These are phyloP conservation scores for Papilio demoleus DNA, from an alignment of 2,888 invertebrate genomes.

Conservation along the genomic window DNA sequence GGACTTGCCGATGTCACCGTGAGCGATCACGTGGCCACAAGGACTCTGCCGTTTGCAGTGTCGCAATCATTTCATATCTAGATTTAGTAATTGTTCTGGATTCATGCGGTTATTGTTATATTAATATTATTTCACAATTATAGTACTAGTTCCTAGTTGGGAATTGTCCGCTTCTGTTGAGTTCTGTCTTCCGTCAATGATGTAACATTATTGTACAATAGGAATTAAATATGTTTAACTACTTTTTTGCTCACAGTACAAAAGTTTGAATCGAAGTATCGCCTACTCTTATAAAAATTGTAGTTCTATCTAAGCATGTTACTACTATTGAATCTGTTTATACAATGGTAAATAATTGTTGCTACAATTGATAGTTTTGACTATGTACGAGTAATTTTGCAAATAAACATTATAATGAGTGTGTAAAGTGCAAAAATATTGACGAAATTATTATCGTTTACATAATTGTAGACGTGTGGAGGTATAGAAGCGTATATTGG, in stretches of 20 bases:
- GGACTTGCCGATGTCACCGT: conserved; percentile 51
- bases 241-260: too few species aligned
- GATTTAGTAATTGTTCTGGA: conserved; percentile 55
- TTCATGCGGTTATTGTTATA: conserved; percentile 37
- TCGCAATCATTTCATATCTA: conserved; percentile 51
- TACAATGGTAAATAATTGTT: too few species aligned
- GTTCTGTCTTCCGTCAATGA: background rate
- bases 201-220: background rate
- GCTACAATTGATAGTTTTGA: too few species aligned
- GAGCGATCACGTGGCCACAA: conserved; percentile 62
- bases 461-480: conserved; percentile 29
- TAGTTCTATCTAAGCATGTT: too few species aligned
- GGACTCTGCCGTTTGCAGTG: conserved; percentile 51
- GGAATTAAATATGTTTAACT: background rate
- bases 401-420: background rate
- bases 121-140: conserved; percentile 1
- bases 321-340: too few species aligned
- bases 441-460: conserved; percentile 9
- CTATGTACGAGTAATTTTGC: too few species aligned
- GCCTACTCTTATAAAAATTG: too few species aligned
- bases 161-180: conserved; percentile 1
- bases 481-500: conserved; percentile 57
- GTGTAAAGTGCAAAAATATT: background rate
- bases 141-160: background rate
- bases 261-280: too few species aligned